Percentiles rank a stretch among this genome's conserved stretches.
phyloP scores from a whole-genome alignment of 2,888 invertebrate species.

The Chelonus formosanus region DNA sequence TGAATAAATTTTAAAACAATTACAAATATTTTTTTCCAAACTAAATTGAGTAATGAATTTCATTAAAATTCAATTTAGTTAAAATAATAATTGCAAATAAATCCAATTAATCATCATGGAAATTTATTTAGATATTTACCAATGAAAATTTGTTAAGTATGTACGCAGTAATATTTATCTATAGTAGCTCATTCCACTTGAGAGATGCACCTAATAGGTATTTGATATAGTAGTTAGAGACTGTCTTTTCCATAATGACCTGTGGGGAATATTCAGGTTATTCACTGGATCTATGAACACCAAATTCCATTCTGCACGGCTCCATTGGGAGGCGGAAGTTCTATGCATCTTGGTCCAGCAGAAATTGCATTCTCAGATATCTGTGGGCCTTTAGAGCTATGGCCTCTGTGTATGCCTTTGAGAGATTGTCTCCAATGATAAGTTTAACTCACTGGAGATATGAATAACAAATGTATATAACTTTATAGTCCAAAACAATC shows the following conservation, averaged over 20 bases:
- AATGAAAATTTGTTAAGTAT: too few species aligned
- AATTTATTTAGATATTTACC: too few species aligned
- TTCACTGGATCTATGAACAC: slow-evolving; percentile 24
- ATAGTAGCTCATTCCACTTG: too few species aligned
- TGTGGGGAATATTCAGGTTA: slow-evolving; percentile 36
- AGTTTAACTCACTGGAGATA: neutral
- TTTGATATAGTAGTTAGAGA: neutral
- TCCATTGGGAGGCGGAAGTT: slow-evolving; percentile 25
- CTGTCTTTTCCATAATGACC: slow-evolving; percentile 23
- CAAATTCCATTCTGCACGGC: slow-evolving; percentile 24
- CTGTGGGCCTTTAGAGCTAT: slow-evolving; percentile 1
- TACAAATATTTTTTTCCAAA: too few species aligned
- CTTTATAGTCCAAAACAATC: neutral
- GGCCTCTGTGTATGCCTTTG: slow-evolving; percentile 7
- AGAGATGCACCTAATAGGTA: neutral
- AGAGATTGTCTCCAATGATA: slow-evolving; percentile 1
- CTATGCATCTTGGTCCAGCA: slow-evolving; percentile 16
- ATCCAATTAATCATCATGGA: too few species aligned
- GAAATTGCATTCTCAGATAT: slow-evolving; percentile 18
- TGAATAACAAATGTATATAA: neutral
- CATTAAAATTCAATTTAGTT: too few species aligned
- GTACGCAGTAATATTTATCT: too few species aligned
- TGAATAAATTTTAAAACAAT: too few species aligned
- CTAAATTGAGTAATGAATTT: too few species aligned
- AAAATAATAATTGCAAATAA: too few species aligned